Evolutionary conservation across 2,888 invertebrate genomes (phyloP).

Genomic region (Balanococcus diminutus): DNA sequence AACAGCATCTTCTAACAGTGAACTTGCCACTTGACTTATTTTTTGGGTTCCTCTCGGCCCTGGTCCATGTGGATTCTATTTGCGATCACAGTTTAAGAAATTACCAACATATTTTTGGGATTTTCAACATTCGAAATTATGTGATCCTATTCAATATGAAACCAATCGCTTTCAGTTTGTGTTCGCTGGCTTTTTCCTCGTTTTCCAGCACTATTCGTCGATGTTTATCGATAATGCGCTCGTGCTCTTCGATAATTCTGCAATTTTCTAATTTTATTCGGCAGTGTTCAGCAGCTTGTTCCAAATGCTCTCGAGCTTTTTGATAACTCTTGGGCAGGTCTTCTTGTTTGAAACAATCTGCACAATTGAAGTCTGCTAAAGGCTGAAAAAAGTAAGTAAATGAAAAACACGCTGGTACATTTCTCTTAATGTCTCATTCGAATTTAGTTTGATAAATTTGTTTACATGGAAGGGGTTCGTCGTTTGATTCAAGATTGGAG

Average conservation of each 20-base stretch:
- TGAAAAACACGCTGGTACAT: not conserved
- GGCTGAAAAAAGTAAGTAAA: not conserved
- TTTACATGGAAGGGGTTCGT: no score
- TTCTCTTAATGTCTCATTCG: no score
- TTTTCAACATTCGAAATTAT: not conserved
- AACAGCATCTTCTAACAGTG: not conserved
- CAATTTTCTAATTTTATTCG: constrained; percentile 40
- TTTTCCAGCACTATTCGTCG: constrained; percentile 18
- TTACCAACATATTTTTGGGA: not conserved
- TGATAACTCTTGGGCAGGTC: not conserved
- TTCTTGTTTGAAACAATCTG: not conserved
- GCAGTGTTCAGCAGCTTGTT: constrained; percentile 38
- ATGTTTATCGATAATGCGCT: constrained; percentile 42
- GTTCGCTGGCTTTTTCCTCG: constrained; percentile 45
- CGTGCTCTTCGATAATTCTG: constrained; percentile 37
- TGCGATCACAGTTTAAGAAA: not conserved
- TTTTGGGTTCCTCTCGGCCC: not conserved
- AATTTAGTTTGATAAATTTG: no score
- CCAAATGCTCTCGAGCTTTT: constrained; percentile 47
- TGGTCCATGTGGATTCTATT: not conserved
- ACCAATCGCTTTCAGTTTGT: constrained; percentile 41
- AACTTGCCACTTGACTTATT: not conserved
- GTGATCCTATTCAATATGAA: constrained; percentile 32
- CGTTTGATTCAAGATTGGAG: no score
- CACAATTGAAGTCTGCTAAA: constrained; percentile 23